Evolutionary conservation across 2,888 invertebrate species (phyloP).

Genomic region (Lacanobia oleracea): DNA sequence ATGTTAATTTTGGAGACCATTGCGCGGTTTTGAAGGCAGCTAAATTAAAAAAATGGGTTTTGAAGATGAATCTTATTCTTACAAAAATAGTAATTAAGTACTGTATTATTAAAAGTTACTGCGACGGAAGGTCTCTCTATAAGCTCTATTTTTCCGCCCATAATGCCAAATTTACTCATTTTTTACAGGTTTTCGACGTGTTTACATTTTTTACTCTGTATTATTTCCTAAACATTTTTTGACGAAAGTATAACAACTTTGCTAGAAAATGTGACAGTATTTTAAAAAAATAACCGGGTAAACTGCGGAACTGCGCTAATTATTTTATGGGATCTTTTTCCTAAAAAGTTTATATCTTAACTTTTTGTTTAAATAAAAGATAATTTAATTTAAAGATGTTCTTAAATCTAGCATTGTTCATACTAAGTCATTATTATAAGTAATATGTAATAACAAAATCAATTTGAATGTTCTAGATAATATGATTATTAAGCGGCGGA

Average conservation of each 20-base stretch:
- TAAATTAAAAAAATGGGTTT: neutral
- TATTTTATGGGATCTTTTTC: neutral
- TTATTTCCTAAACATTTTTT: constrained; percentile 3
- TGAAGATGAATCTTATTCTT: constrained; percentile 12
- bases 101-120: neutral
- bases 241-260: constrained; percentile 6
- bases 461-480: constrained; percentile 69
- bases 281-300: constrained; percentile 1
- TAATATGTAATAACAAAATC: constrained; percentile 46
- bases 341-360: neutral
- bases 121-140: constrained; percentile 3
- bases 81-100: constrained; percentile 3
- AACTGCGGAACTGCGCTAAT: neutral
- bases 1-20: neutral
- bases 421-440: constrained; percentile 4
- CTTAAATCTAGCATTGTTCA: constrained; percentile 15
- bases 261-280: neutral
- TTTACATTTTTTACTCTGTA: constrained; percentile 36
- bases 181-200: constrained; percentile 59
- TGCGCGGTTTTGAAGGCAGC: constrained; percentile 5
- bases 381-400: too few relatives aligned
- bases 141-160: constrained; percentile 41
- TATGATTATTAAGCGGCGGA: constrained; percentile 68
- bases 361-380: neutral
- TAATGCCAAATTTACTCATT: constrained; percentile 65